phyloP scores from a whole-genome alignment of 2,888 invertebrate species.

The Atherix ibis region DNA sequence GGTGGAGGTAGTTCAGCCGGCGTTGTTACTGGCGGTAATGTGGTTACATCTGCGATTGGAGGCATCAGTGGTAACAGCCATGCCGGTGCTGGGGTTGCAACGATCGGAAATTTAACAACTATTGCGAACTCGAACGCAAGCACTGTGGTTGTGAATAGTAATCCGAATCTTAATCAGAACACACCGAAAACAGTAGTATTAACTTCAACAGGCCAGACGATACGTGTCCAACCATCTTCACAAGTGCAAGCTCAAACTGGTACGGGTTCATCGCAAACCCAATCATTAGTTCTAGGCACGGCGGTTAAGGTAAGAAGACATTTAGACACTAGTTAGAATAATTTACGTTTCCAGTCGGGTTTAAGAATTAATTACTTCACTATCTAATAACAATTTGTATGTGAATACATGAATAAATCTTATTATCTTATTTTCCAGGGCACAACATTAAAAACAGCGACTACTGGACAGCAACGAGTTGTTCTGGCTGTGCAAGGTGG shows the following conservation, averaged over 20 bases:
- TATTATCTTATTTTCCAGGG: too few species aligned
- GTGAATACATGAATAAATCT: too few species aligned
- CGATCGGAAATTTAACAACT: conserved; percentile 11
- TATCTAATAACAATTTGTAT: neutral
- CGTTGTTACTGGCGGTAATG: too few species aligned
- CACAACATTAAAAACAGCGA: conserved; percentile 17
- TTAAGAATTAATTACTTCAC: neutral
- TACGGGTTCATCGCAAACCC: conserved; percentile 7
- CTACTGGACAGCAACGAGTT: conserved; percentile 27
- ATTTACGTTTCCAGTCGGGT: neutral
- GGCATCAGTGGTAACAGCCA: too few species aligned
- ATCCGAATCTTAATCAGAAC: conserved; percentile 3
- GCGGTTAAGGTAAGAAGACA: conserved; percentile 12
- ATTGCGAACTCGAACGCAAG: conserved; percentile 15
- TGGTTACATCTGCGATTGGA: too few species aligned
- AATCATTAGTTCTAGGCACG: conserved; percentile 10
- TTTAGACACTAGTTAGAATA: neutral
- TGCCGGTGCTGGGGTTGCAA: neutral
- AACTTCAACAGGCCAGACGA: conserved; percentile 23
- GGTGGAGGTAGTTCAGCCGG: conserved; percentile 8
- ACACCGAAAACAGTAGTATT: conserved; percentile 23
- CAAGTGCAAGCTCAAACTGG: conserved; percentile 10
- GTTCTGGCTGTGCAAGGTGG: conserved; percentile 40
- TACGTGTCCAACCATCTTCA: conserved; percentile 20
- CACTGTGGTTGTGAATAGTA: conserved; percentile 14